Evolutionary conservation across 37 sponge, comb jelly and placozoan species (phyloP).

Genomic region (Amphimedon queenslandica): DNA sequence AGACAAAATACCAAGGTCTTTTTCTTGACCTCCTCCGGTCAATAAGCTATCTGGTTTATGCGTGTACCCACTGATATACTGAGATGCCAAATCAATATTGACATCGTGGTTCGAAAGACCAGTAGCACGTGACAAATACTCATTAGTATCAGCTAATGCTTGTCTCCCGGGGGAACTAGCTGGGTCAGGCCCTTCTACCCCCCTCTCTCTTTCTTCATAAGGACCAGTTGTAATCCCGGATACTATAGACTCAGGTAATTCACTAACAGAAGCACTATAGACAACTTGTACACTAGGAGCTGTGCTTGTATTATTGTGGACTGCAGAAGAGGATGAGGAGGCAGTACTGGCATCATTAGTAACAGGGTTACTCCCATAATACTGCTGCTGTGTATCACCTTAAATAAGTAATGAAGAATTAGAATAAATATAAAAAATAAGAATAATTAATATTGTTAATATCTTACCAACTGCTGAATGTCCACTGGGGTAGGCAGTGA

Average conservation of each 20-base stretch:
- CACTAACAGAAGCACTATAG: slow-evolving; percentile 45
- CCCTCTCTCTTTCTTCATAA: background rate
- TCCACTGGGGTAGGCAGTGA: slow-evolving; percentile 76
- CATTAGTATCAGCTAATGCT: background rate
- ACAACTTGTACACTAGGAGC: slow-evolving; percentile 30
- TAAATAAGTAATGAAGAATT: background rate
- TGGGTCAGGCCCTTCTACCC: background rate
- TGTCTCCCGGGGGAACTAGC: background rate
- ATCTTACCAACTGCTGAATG: too few species aligned
- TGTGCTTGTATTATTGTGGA: background rate
- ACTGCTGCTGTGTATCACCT: background rate
- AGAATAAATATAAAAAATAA: background rate
- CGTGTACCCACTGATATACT: slow-evolving; percentile 1
- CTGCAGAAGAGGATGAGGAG: background rate
- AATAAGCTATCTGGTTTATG: background rate
- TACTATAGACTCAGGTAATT: slow-evolving; percentile 24
- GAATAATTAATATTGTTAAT: background rate
- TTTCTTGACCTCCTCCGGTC: background rate
- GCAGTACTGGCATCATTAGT: too few species aligned
- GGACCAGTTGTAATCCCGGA: slow-evolving; percentile 1
- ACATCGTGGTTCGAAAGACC: background rate
- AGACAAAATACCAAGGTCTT: background rate
- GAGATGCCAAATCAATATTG: background rate
- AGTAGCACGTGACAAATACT: background rate
- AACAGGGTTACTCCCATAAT: too few species aligned